Evolutionary conservation across 2,888 invertebrate species (phyloP).

Genomic region (Campopleginae sp.): DNA sequence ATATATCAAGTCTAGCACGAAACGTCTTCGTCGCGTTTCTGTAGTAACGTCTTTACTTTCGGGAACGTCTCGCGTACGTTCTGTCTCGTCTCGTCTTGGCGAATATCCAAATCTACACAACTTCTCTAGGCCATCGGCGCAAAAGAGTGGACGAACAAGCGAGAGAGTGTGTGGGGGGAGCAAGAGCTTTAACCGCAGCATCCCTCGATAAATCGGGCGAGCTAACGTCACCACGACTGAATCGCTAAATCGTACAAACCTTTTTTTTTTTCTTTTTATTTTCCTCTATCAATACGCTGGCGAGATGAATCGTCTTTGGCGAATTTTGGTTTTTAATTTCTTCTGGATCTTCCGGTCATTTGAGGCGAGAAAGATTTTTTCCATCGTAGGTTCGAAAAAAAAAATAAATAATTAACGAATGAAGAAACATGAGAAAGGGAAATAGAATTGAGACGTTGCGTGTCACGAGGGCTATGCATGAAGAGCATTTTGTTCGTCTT

Average conservation of each 20-base stretch:
- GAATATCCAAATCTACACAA: conserved; percentile 43
- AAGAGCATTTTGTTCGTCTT: not conserved
- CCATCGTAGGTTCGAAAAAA: not conserved
- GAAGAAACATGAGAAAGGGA: not conserved
- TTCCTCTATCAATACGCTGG: not conserved
- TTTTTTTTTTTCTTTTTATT: not conserved
- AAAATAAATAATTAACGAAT: not conserved
- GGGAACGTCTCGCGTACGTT: conserved; percentile 43
- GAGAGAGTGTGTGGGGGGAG: conserved; percentile 12
- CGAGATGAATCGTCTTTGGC: not conserved
- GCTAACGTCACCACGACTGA: not conserved
- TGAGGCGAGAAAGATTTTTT: not conserved
- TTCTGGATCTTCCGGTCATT: not conserved
- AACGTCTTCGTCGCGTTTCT: conserved; percentile 14
- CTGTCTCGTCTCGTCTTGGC: conserved; percentile 56
- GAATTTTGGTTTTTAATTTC: not conserved
- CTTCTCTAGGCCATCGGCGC: conserved; percentile 62
- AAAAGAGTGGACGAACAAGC: conserved; percentile 24
- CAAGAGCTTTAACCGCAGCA: conserved; percentile 38
- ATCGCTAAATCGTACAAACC: not conserved
- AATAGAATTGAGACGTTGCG: conserved; percentile 2
- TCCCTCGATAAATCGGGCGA: conserved; percentile 33
- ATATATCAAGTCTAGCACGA: conserved; percentile 23
- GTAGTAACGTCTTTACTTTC: conserved; percentile 31
- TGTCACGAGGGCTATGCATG: not conserved